phyloP scores from a whole-genome alignment of 2,888 invertebrate species.

The Trichacis sp. region DNA sequence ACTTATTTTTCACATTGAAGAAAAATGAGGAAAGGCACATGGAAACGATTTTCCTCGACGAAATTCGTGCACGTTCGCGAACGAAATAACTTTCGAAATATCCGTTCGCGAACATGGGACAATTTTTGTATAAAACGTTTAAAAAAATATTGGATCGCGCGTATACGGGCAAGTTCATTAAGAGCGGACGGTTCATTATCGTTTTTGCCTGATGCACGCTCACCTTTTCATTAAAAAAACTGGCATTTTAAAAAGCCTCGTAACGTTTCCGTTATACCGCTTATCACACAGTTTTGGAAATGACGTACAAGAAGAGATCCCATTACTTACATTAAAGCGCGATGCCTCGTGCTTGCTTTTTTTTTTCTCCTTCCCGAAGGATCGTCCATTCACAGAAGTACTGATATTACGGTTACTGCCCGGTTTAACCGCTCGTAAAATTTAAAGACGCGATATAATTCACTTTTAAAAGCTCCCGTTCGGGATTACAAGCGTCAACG shows the following conservation, averaged over 20 bases:
- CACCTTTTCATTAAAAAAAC: constrained; percentile 7
- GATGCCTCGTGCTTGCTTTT: constrained; percentile 22
- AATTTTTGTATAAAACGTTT: neutral
- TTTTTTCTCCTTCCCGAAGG: constrained; percentile 22
- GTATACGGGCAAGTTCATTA: neutral
- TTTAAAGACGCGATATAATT: neutral
- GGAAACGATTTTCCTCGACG: neutral
- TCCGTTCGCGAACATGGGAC: neutral
- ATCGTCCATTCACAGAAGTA: constrained; percentile 16
- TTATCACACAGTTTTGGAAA: constrained; percentile 5
- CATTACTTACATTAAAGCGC: constrained; percentile 20
- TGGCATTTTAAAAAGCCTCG: constrained; percentile 22
- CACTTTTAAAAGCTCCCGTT: neutral
- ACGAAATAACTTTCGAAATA: too few species aligned
- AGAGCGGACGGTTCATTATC: constrained; percentile 11
- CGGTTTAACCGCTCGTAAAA: constrained; percentile 28
- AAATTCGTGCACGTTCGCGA: neutral
- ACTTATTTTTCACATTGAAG: too few species aligned
- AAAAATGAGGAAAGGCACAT: neutral
- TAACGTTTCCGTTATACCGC: constrained; percentile 19
- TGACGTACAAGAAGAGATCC: constrained; percentile 16
- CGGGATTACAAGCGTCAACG: neutral
- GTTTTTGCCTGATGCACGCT: neutral
- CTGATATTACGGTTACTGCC: constrained; percentile 15
- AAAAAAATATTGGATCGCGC: neutral